Evolutionary conservation across 1,140 invertebrate genomes (phyloP).

Genomic region (Druon quercuslanigerum): DNA sequence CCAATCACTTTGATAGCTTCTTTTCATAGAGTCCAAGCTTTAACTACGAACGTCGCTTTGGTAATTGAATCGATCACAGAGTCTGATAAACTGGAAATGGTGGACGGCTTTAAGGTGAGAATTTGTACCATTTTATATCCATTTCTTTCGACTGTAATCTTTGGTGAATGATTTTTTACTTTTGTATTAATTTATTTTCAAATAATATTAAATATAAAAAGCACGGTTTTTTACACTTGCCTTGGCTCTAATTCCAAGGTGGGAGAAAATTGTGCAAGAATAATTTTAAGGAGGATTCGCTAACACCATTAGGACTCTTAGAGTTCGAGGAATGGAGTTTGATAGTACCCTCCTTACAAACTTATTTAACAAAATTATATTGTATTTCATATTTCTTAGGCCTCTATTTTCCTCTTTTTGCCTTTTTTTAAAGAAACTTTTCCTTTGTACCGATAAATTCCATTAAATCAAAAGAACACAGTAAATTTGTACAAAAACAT

Average conservation of each 20-base stretch:
- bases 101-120: constrained; percentile 84
- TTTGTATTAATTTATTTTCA: constrained; percentile 29
- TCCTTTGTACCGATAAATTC: too few relatives aligned
- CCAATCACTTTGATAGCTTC: constrained; percentile 95
- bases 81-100: constrained; percentile 89
- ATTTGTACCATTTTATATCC: constrained; percentile 13
- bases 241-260: constrained; percentile 32
- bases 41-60: constrained; percentile 89
- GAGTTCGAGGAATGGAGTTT: constrained; percentile 64
- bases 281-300: constrained; percentile 62
- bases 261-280: constrained; percentile 62
- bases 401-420: too few relatives aligned
- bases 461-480: too few relatives aligned
- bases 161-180: constrained; percentile 17
- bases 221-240: constrained; percentile 20
- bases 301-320: constrained; percentile 59
- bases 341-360: constrained; percentile 66
- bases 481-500: too few relatives aligned
- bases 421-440: too few relatives aligned
- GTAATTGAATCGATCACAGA: constrained; percentile 88
- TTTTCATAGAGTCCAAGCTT: constrained; percentile 93
- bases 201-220: not conserved
- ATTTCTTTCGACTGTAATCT: not conserved
- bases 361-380: constrained; percentile 11
- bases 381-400: too few relatives aligned